Conservation (phyloP, 1,140 invertebrate species). For the Magallana angulata region DNA sequence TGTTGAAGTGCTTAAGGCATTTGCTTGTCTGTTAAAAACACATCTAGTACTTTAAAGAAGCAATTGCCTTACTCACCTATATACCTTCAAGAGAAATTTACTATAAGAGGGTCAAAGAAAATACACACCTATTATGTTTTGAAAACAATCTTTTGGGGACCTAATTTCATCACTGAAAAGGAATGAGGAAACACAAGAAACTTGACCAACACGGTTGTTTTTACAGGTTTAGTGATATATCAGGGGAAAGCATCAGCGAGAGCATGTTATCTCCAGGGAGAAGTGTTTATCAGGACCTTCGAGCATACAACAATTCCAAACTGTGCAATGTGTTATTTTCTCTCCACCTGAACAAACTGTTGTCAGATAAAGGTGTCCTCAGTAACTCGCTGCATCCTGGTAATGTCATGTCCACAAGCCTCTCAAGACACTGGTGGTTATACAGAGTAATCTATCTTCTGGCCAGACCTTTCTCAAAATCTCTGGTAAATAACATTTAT, state of each 20-base stretch:
- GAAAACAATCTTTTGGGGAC: no score
- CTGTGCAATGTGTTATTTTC: constrained; percentile 93
- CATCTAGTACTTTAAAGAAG: no score
- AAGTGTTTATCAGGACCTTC: constrained; percentile 87
- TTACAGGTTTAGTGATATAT: constrained; percentile 85
- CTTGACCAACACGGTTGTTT: not conserved
- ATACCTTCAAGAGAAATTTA: no score
- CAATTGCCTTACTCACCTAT: no score
- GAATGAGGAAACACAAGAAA: no score
- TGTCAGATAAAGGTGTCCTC: constrained; percentile 83
- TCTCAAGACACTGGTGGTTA: constrained; percentile 91
- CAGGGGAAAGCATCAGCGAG: constrained; percentile 82
- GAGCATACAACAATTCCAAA: constrained; percentile 94
- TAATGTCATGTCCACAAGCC: constrained; percentile 89
- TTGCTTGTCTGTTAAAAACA: no score
- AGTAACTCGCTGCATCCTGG: constrained; percentile 94
- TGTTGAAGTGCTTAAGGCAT: no score
- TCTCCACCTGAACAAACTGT: constrained; percentile 84
- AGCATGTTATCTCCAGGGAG: constrained; percentile 82
- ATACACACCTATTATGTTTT: no score
- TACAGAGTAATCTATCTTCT: constrained; percentile 88
- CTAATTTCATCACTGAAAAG: no score
- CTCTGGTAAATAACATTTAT: constrained; percentile 84
- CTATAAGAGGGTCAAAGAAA: no score
- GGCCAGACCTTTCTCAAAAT: constrained; percentile 95